Evolutionary conservation across 2,888 invertebrate species (phyloP), one percentile per base, ranked within the genome.

Genomic region (Dicyrtoma fusca): DNA sequence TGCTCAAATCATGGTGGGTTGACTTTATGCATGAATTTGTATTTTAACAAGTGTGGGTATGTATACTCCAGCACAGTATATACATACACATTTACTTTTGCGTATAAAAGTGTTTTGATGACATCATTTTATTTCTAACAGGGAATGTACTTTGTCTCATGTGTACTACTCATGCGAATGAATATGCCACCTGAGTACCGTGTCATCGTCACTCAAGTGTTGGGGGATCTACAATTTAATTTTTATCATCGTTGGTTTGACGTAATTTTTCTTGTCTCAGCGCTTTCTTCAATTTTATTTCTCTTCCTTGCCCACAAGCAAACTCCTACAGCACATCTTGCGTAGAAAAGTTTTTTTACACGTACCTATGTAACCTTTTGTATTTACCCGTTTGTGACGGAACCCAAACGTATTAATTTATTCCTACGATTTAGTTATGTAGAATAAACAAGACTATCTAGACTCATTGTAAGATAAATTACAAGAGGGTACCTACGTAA

Each of bases 171-270:
- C 51, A 95, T 99, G 91, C 87, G 99, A 42, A 99, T 99, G 99
- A 99, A 99, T 83, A 97, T 99, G 95, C 99, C 99, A 0, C 89
- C 92, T 0, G 96, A 99, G 83, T 99, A 99, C 84, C 88, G 98
- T 47, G 91, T 91, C 61, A 99, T 99, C 64, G 91, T 94, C 75
- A 92, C 92, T 0, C 89, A 92, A 86, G 98, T 99, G 0, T 84
- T 99, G 19, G 99, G 98, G 0, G 97, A 97, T 83, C 85, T 99
- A 75, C 97, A 99, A 84, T 99, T 99, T 82, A 97, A 95, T 83
- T 99, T 99, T 87, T 99, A 99, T 83, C 99, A 99, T 84, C 88
- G 99, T 74, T 99, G 99, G 99, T 99, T 99, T 84, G 99, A 99
- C 84, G 98, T 99, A 4, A 99, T 99, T 83, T 99, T 99, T 84